Percentiles rank a stretch among this genome's conserved stretches.
These are phyloP conservation scores for Amblyopsis hoosieri DNA, from an alignment of 2,797 vertebrate species.

Conservation along the genomic window DNA sequence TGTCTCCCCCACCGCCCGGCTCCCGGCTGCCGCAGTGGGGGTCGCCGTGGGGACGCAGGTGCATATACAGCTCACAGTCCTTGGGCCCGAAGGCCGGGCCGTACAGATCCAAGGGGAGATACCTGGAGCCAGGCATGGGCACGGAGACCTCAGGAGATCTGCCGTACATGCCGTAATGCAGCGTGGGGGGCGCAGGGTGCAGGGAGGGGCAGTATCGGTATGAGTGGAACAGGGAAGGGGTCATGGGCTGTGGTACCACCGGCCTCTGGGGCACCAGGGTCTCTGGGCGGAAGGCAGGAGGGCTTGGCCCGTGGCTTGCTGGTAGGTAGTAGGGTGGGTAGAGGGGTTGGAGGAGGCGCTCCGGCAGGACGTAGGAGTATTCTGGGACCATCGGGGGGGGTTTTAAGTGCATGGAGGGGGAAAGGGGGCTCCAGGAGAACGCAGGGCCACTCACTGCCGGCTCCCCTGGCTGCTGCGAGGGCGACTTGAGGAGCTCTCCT, in stretches of 20 bases:
- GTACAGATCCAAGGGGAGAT: constrained; percentile 73
- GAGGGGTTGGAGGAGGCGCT: constrained; percentile 78
- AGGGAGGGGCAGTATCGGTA: constrained; percentile 85
- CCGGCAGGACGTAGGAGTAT: constrained; percentile 83
- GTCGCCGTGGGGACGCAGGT: constrained; percentile 54
- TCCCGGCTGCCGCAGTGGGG: constrained; percentile 47
- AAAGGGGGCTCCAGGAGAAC: constrained; percentile 79
- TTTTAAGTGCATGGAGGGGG: constrained; percentile 77
- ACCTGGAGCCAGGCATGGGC: constrained; percentile 69
- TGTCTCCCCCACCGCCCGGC: constrained; percentile 67
- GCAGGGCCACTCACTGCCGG: constrained; percentile 76
- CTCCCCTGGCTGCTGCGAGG: constrained; percentile 54
- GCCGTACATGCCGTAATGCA: constrained; percentile 83
- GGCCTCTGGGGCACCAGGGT: constrained; percentile 84
- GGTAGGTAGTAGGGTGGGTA: constrained; percentile 84
- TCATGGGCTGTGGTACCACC: constrained; percentile 84
- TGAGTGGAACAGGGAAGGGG: constrained; percentile 77
- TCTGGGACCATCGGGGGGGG: constrained; percentile 78
- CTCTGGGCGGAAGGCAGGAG: constrained; percentile 72
- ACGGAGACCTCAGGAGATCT: constrained; percentile 79
- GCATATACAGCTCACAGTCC: constrained; percentile 76
- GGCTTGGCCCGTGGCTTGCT: constrained; percentile 72
- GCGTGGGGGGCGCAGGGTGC: constrained; percentile 68
- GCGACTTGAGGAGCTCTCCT: constrained; percentile 57
- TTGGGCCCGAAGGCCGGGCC: constrained; percentile 73